phyloP scores from a whole-genome alignment of 1,140 invertebrate genomes.

The Drosophila sp. region DNA sequence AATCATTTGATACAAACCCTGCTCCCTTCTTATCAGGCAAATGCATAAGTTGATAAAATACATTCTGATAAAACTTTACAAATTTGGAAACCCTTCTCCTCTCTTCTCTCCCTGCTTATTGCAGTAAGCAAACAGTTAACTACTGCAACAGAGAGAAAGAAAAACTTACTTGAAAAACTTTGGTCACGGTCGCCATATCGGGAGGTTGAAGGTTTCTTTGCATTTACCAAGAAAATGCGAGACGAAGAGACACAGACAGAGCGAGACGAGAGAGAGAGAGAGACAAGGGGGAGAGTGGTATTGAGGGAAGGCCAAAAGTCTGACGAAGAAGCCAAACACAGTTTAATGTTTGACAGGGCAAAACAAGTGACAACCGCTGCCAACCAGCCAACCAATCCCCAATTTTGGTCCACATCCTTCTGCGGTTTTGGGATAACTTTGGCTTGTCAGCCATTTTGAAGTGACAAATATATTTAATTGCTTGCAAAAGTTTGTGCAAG shows the following conservation, averaged over 20 bases:
- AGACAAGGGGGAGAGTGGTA: too few species aligned
- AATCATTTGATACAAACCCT: too few species aligned
- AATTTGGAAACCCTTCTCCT: constrained; percentile 14
- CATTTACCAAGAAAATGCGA: constrained; percentile 44
- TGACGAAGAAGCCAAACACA: constrained; percentile 50
- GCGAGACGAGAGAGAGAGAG: too few species aligned
- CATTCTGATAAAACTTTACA: constrained; percentile 68
- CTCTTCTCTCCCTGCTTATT: neutral
- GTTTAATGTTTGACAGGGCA: constrained; percentile 74
- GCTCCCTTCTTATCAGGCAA: neutral
- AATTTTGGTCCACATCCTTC: constrained; percentile 8
- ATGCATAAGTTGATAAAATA: constrained; percentile 38
- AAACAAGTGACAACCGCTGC: constrained; percentile 39
- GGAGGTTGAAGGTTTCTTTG: constrained; percentile 55
- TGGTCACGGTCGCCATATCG: constrained; percentile 49
- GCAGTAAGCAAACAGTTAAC: constrained; percentile 50
- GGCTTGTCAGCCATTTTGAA: constrained; percentile 70
- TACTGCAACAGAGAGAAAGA: constrained; percentile 24
- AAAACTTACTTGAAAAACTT: constrained; percentile 48
- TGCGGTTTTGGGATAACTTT: constrained; percentile 57
- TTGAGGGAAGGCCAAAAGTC: constrained; percentile 33
- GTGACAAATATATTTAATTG: constrained; percentile 79
- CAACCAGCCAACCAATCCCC: neutral
- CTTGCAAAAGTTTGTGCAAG: constrained; percentile 65
- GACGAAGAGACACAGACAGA: neutral